Base-by-base conservation (phyloP, 2,888 invertebrate genomes). In the Cephus runcator region DNA sequence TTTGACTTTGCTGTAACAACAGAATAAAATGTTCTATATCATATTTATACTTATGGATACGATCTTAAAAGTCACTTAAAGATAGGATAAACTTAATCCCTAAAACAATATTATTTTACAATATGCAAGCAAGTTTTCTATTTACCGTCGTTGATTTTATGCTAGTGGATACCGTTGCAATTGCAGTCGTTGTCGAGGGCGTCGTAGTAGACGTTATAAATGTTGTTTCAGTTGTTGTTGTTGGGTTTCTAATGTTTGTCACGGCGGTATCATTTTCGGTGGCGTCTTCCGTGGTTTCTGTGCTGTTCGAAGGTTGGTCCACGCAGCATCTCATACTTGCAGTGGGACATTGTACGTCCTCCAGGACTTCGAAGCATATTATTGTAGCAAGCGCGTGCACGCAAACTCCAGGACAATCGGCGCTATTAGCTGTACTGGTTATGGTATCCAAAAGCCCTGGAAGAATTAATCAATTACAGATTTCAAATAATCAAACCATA, bases 351-450 rank as follows among this genome's bases (percentile, higher is more conserved):
- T 95, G 94, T 33, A 96, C 95, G 88, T 97, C 95, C 79, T 97
- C 96, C 76, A 96, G 93, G 31, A 98, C 97, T 85, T 97, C 95
- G 90, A 96, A 95, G 90, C 98, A 98, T 87, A 97, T 96, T 80
- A 97, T 92, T 0, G 97, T 96, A 2, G 98, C 97, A 79, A 98
- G 92, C 12, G 96, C 94, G 89, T 97, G 97, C 81, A 97, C 96
- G 91, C 98, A 98, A 79, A 96, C 95, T 0, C 98, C 98, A 0
- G 98, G 97, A 89, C 98, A 98, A 90, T 97, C 95, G 92, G 96
- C 96, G 79, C 95, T 94, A 91, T 96, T 96, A 80, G 95, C 96
- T 80, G 97, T 97, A 82, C 95, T 96, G 80, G 97, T 97, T 88
- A 97, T 94, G 36, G 97, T 95, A 88, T 97, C 97, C 87, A 97